Conservation (phyloP, 2,888 invertebrate genomes). For the Hyposoter dolosus region DNA sequence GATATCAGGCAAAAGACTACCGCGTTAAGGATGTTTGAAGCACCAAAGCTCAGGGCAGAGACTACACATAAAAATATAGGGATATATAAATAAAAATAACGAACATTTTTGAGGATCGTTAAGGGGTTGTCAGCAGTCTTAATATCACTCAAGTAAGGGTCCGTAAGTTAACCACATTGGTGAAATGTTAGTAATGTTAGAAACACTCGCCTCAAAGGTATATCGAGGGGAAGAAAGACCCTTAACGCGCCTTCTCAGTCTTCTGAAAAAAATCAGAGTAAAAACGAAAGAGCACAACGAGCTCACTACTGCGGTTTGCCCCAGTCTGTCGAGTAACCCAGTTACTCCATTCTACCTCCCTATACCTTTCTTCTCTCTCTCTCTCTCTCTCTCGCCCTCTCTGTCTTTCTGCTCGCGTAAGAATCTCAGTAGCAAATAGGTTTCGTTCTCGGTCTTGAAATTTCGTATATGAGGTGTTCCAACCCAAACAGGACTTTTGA, state of each 20-base stretch:
- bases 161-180: constrained; percentile 48
- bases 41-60: not conserved
- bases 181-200: constrained; percentile 35
- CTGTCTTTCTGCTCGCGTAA: constrained; percentile 24
- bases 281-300: constrained; percentile 19
- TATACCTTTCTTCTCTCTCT: constrained; percentile 3
- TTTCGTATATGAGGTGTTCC: constrained; percentile 2
- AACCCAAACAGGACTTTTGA: not conserved
- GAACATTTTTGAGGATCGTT: constrained; percentile 32
- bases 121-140: constrained; percentile 37
- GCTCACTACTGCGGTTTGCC: constrained; percentile 41
- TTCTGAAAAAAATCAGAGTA: constrained; percentile 44
- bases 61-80: not conserved
- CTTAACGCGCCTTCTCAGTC: constrained; percentile 32
- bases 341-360: constrained; percentile 67
- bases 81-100: constrained; percentile 5
- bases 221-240: constrained; percentile 37
- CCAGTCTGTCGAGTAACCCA: constrained; percentile 72
- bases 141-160: constrained; percentile 38
- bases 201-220: constrained; percentile 20
- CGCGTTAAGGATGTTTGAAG: constrained; percentile 5
- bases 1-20: constrained; percentile 34
- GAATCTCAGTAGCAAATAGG: constrained; percentile 54
- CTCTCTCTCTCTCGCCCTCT: constrained; percentile 23
- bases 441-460: constrained; percentile 35